phyloP scores from a whole-genome alignment of 2,797 vertebrate species.

The Morus bassanus region DNA sequence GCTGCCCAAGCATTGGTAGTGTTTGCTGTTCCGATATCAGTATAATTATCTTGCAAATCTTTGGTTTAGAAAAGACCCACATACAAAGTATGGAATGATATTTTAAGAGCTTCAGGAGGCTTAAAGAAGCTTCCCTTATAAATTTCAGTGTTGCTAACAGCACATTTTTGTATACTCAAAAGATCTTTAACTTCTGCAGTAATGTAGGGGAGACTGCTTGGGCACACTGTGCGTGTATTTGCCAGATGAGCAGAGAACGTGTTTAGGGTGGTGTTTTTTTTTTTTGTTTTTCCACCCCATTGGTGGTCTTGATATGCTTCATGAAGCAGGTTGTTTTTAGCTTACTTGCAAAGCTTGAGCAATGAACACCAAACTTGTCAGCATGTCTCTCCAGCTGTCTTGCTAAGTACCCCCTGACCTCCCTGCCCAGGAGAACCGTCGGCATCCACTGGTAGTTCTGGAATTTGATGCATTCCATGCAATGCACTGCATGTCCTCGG shows the following conservation, averaged over 20 bases:
- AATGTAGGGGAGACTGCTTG: background rate
- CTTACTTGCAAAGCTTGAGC: background rate
- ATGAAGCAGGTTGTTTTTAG: background rate
- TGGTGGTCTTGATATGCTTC: background rate
- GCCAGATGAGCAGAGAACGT: background rate
- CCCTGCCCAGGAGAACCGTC: background rate
- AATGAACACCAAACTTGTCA: background rate
- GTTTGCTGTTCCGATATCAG: background rate
- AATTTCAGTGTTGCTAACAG: background rate
- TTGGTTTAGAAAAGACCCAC: background rate
- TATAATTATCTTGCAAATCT: background rate
- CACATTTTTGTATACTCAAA: background rate
- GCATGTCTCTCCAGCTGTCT: background rate
- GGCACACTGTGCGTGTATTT: background rate
- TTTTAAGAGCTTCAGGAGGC: background rate
- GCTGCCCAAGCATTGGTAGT: background rate
- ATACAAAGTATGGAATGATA: background rate
- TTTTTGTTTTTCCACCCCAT: background rate
- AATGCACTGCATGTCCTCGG: fast-evolving
- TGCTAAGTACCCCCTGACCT: background rate
- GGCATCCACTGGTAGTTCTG: background rate
- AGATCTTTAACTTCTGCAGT: background rate
- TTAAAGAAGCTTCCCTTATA: background rate
- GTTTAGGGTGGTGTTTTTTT: background rate
- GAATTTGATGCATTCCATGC: background rate